A percentile compares a stretch with the other conserved stretches of the same genome.
phyloP scores from a whole-genome alignment of 2,797 vertebrate genomes.

The Sebastes paucispinis region DNA sequence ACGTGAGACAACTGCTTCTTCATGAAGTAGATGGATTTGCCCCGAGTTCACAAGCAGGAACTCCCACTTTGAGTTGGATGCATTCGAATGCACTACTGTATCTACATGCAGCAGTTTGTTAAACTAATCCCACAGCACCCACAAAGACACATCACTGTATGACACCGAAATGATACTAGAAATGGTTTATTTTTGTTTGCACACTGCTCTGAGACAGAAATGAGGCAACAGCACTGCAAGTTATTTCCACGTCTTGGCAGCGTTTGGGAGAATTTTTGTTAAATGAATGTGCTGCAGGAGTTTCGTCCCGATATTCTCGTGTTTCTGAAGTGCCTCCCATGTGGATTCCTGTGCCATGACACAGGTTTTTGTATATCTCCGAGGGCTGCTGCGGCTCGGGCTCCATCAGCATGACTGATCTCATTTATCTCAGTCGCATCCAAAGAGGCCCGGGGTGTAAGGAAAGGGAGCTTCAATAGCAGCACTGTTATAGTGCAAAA shows the following conservation, averaged over 20 bases:
- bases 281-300: conserved; percentile 48
- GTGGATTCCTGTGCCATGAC: conserved; percentile 55
- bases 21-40: too few relatives aligned
- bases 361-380: conserved; percentile 56
- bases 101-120: conserved; percentile 38
- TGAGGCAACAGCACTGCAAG: conserved; percentile 51
- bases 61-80: background rate
- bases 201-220: conserved; percentile 20
- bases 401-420: conserved; percentile 74
- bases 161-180: conserved; percentile 11
- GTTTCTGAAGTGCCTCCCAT: conserved; percentile 59
- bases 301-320: conserved; percentile 39
- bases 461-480: conserved; percentile 34
- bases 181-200: conserved; percentile 40
- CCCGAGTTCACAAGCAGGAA: too few relatives aligned
- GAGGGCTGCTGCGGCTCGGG: conserved; percentile 41
- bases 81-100: conserved; percentile 28
- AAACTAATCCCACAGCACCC: conserved; percentile 39
- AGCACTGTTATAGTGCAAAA: conserved; percentile 25
- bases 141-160: conserved; percentile 13
- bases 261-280: conserved; percentile 31
- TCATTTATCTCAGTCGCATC: conserved; percentile 68
- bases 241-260: conserved; percentile 48
- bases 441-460: conserved; percentile 50
- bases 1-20: too few relatives aligned